Evolutionary conservation across 30 jellyfish, hydroid and myxozoan genomes (phyloP).

Genomic region (Catostylus mosaicus): DNA sequence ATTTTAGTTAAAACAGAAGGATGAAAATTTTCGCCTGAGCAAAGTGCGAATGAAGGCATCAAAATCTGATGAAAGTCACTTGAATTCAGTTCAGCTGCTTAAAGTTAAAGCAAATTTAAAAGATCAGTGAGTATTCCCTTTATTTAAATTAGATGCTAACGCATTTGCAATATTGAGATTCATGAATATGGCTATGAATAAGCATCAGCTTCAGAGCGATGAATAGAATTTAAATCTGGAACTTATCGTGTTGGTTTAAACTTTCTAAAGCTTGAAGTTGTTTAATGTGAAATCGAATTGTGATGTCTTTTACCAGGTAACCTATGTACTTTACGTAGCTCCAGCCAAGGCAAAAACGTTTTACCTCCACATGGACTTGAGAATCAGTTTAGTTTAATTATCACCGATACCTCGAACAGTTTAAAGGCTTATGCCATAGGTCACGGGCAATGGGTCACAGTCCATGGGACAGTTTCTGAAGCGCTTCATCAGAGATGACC

Average conservation of each 20-base stretch:
- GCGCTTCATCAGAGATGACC: no score
- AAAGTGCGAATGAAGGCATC: not conserved
- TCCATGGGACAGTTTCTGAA: no score
- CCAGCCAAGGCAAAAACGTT: no score
- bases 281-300: not conserved
- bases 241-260: not conserved
- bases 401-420: no score
- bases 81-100: conserved; percentile 54
- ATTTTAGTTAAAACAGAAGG: conserved; percentile 24
- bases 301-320: no score
- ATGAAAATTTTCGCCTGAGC: conserved; percentile 19
- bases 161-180: not conserved
- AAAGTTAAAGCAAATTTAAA: conserved; percentile 64
- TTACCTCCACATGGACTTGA: no score
- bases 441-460: no score
- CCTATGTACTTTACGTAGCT: no score
- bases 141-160: not conserved
- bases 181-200: not conserved
- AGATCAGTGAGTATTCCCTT: conserved; percentile 69
- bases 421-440: no score
- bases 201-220: not conserved
- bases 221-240: not conserved
- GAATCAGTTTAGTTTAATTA: no score
- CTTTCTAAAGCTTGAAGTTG: not conserved
- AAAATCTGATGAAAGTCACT: conserved; percentile 17